These are phyloP conservation scores for Saguinus imperator DNA, from an alignment of 2,113 vertebrate species.

Conservation along the genomic window DNA sequence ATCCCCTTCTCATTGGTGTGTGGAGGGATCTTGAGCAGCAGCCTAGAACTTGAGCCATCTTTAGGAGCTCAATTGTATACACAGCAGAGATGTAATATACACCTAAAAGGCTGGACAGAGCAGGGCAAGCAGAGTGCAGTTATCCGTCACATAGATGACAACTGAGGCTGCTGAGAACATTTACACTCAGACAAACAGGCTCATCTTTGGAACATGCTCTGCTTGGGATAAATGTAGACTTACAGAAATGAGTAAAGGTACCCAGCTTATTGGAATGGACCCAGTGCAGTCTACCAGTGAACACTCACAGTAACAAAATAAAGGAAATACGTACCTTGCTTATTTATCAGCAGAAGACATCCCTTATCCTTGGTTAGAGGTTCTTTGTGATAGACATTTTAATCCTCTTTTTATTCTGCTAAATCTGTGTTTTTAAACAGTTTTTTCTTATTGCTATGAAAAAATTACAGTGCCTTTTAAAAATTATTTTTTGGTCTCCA, in stretches of 20 bases:
- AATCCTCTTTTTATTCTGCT: not conserved
- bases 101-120: not conserved
- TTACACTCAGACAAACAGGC: not conserved
- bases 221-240: not conserved
- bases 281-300: not conserved
- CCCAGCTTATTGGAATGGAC: not conserved
- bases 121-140: not conserved
- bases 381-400: not conserved
- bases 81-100: not conserved
- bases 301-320: not conserved
- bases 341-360: not conserved
- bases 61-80: not conserved
- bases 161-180: not conserved
- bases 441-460: not conserved
- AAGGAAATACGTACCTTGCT: not conserved
- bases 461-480: not conserved
- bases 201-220: not conserved
- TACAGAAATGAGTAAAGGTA: not conserved
- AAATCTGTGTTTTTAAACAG: not conserved
- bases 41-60: not conserved
- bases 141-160: not conserved
- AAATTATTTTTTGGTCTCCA: not conserved
- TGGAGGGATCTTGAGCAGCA: not conserved
- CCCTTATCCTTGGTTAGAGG: not conserved
- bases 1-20: not conserved